Evolutionary conservation across 2,888 invertebrate genomes (phyloP), one percentile per base, ranked within the genome.

Genomic region (Oscheius sp.): DNA sequence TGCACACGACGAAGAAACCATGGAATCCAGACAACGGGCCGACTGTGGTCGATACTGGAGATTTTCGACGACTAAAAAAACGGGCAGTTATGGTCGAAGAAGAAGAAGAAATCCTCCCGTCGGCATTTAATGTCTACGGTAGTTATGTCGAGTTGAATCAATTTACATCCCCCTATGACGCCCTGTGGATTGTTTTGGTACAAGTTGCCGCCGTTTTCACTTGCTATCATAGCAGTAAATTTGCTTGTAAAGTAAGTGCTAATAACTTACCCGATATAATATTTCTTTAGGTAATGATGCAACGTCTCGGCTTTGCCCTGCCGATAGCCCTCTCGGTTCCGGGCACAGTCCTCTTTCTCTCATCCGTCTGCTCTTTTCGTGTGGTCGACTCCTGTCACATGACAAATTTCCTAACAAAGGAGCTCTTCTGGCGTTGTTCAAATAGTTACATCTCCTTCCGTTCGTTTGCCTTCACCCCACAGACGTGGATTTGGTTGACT

Each of bases 221-320:
- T 6, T 89, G 90, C 85, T 88, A 90, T 86, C 90, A 90, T 74
- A 88, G 90, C 46, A 89, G 89, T 46, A 90, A 91, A 74, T 90
- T 91, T 78, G 91, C 91, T 1, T 91, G 91, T 82, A 88, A 88
- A 77, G 87, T 85, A 49, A 16, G 29, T 9, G 6, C 53, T 52
- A 58, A 45, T 29, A n/a, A 13, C 35, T 55, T 55, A n/a, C 12
- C n/a, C n/a, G 23, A 27, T 6, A 23, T 25, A 27, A 9, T 16
- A 35, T n/a, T 23, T 49, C 16, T 76, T 59, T 52, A 84, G 81
- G 85, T 88, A 7, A 83, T 87, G 81, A 96, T 98, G 82, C 98
- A 98, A 91, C 94, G 95, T 25, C 95, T 96, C 91, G 95, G 96
- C 88, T 97, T 96, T 88, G 96, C 98, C 0, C 94, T 98, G 84